phyloP scores from a whole-genome alignment of 2,888 invertebrate genomes.

The Pomacea canaliculata region DNA sequence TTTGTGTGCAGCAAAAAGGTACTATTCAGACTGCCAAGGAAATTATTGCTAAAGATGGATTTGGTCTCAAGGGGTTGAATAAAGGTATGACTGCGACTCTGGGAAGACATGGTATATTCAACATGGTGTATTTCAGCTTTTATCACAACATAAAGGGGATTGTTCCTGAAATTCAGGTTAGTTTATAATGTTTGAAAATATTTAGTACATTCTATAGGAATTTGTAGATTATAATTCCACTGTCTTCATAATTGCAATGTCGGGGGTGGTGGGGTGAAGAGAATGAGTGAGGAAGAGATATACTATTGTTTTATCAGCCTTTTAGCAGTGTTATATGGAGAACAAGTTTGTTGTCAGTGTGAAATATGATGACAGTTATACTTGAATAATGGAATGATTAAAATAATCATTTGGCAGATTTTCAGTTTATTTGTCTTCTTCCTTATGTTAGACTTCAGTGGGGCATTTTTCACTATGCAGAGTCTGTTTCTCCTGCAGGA shows the following conservation, averaged over 20 bases:
- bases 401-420: background rate
- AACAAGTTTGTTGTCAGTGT: too few species aligned
- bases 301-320: background rate
- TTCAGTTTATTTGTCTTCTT: background rate
- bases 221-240: too few species aligned
- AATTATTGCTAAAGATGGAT: conserved; percentile 82
- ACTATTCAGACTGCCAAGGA: conserved; percentile 85
- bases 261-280: too few species aligned
- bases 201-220: too few species aligned
- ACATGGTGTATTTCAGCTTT: conserved; percentile 94
- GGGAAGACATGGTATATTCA: conserved; percentile 90
- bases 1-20: conserved; percentile 71
- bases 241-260: too few species aligned
- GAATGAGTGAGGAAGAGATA: too few species aligned
- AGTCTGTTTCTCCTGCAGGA: conserved; percentile 47
- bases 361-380: background rate
- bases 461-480: too few species aligned
- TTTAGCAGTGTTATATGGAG: background rate
- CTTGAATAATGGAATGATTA: background rate
- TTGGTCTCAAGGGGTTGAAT: conserved; percentile 85
- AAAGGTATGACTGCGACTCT: conserved; percentile 91
- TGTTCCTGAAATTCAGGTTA: conserved; percentile 66
- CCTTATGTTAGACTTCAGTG: too few species aligned
- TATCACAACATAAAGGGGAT: conserved; percentile 89
- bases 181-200: background rate